Evolutionary conservation across 2,797 vertebrate species (phyloP).

Genomic region (Percopsis omiscomaycus): DNA sequence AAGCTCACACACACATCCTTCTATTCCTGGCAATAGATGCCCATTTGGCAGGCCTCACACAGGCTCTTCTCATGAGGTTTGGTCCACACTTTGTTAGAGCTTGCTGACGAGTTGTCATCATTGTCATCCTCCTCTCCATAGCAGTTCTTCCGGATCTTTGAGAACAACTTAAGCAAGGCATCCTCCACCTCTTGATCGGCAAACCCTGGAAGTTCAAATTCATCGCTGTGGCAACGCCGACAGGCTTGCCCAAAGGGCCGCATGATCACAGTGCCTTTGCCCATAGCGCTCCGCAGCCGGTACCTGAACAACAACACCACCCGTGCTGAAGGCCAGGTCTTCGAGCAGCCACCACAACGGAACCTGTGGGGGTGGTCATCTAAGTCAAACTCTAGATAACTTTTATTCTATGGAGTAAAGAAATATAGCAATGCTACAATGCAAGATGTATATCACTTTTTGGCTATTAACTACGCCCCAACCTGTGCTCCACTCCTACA

Average conservation of each 20-base stretch:
- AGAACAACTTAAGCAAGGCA: slow-evolving; percentile 34
- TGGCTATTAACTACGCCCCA: too few species aligned
- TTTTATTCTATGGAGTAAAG: background rate
- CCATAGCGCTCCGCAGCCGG: slow-evolving; percentile 29
- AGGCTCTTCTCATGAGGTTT: slow-evolving; percentile 53
- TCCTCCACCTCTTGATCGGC: slow-evolving; percentile 13
- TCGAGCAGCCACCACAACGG: slow-evolving; percentile 46
- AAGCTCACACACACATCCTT: background rate
- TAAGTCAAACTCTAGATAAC: background rate
- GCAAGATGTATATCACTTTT: too few species aligned
- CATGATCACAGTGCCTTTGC: slow-evolving; percentile 59
- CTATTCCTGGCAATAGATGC: slow-evolving; percentile 50
- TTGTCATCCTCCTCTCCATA: slow-evolving; percentile 31
- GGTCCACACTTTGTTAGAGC: slow-evolving; percentile 21
- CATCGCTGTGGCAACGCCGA: slow-evolving; percentile 14
- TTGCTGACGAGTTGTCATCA: accelerated
- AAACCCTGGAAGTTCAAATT: slow-evolving; percentile 45
- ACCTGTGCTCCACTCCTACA: too few species aligned
- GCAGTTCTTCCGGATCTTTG: slow-evolving; percentile 68
- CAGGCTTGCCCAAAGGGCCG: slow-evolving; percentile 66
- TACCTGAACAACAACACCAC: slow-evolving; percentile 63
- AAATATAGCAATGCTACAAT: background rate
- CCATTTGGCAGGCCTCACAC: slow-evolving; percentile 54
- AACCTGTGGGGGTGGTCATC: slow-evolving; percentile 45
- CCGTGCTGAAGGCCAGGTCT: slow-evolving; percentile 59